Percentiles rank a stretch among this genome's conserved stretches.
phyloP scores from a whole-genome alignment of 2,888 invertebrate species.

The Stenurella melanura region DNA sequence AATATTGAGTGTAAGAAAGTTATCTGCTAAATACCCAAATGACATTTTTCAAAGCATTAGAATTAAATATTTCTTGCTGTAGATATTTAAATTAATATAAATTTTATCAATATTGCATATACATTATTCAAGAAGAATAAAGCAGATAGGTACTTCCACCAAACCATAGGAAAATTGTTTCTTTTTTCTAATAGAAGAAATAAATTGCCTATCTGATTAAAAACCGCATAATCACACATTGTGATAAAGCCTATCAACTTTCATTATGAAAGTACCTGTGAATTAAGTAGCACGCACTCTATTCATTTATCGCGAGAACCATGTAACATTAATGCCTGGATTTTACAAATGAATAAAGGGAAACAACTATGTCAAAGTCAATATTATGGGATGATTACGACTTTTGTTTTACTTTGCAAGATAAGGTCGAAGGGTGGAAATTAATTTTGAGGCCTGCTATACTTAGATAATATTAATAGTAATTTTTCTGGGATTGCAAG shows the following conservation, averaged over 20 bases:
- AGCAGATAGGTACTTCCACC: slow-evolving; percentile 15
- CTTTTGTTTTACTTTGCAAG: not conserved
- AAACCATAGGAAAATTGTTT: slow-evolving; percentile 11
- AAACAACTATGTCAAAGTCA: slow-evolving; percentile 19
- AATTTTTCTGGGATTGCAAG: no score
- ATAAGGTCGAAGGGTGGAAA: no score
- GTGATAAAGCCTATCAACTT: slow-evolving; percentile 39
- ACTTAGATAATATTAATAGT: no score
- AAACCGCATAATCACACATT: slow-evolving; percentile 20
- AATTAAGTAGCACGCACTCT: slow-evolving; percentile 36
- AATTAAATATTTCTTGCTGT: no score
- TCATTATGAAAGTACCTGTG: slow-evolving; percentile 35
- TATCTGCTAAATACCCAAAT: no score
- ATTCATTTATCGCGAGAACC: slow-evolving; percentile 36
- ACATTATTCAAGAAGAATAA: slow-evolving; percentile 22
- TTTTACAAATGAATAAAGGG: slow-evolving; percentile 23
- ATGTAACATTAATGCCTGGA: not conserved
- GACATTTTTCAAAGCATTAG: no score
- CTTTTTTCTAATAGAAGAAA: slow-evolving; percentile 32
- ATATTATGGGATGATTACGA: not conserved
- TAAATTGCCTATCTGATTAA: slow-evolving; percentile 36
- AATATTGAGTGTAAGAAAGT: no score
- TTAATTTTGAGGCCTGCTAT: no score
- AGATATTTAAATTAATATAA: no score
- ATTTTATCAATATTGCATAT: no score